Base-by-base conservation (phyloP, 2,113 vertebrate species). In the Lepus europaeus region DNA sequence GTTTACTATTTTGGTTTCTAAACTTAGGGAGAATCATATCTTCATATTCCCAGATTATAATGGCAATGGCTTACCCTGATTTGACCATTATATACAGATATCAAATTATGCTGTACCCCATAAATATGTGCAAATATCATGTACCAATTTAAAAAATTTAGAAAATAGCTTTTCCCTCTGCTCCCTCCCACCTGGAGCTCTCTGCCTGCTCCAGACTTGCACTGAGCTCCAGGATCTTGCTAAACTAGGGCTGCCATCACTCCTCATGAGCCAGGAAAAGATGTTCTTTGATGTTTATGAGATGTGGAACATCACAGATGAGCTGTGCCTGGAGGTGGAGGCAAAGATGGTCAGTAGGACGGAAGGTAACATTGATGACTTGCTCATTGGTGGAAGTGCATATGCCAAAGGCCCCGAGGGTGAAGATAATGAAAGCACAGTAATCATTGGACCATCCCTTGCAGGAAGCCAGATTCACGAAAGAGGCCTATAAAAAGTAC, bases 401-500 rank as follows among this genome's bases (percentile, higher is more conserved):
- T 99, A 99, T 25, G 98, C 99, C 31, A 99, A 99, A 95, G 98
- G 98, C 68, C 88, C 63, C 0, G 83, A 95, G 0, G 98, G 98
- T 78, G 99, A 99, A 45, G 96, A 94, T 68, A 95, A 94, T 1
- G 99, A 99, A 29, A 61, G 95, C 20, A 88, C 96, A 0, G 93
- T 97, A 0, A 36, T 98, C 86, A 98, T 98, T 29, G 99, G 99
- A 99, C 98, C 99, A 99, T 97, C 98, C 99, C 0, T 98, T 99
- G 90, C 97, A 98, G 82, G 98, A 99, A 98, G 98, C 98, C 0
- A 59, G 39, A 87, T 99, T 98, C 93, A 97, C 97, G 80, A 99
- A 99, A 97, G 98, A 99, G 25, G 64, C 86, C 0, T 99, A 98
- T 98, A 97, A 98, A 91, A 23, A 79, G 20, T 98, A 99, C 96